A percentile compares a stretch with the other conserved stretches of the same genome.
These are phyloP conservation scores for Dasysyrphus tricinctus DNA, from an alignment of 2,888 invertebrate species.

Conservation along the genomic window DNA sequence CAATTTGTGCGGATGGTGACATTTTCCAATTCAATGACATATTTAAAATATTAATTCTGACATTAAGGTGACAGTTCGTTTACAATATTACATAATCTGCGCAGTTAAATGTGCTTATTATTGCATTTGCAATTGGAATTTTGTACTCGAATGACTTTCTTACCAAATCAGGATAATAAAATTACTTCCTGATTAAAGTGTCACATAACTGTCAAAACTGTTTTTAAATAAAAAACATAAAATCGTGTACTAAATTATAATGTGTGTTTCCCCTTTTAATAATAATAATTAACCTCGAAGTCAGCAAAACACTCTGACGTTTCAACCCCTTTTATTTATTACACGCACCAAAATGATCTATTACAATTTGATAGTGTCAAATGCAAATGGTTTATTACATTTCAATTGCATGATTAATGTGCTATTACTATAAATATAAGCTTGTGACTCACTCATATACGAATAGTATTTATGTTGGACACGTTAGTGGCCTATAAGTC, in stretches of 20 bases:
- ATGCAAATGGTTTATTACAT: conserved; percentile 59
- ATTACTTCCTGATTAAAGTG: conserved; percentile 25
- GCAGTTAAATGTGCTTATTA: conserved; percentile 21
- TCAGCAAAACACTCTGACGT: not conserved
- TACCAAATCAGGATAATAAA: not conserved
- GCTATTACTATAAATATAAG: conserved; percentile 46
- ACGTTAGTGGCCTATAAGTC: conserved; percentile 22
- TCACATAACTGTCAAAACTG: conserved; percentile 21
- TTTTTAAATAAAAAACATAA: not conserved
- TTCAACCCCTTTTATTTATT: conserved; percentile 9
- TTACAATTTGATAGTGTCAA: conserved; percentile 44
- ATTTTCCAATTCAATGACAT: conserved; percentile 17
- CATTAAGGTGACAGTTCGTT: conserved; percentile 12
- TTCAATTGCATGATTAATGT: conserved; percentile 59
- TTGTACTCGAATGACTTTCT: conserved; percentile 2
- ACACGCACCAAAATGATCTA: conserved; percentile 36
- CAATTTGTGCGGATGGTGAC: conserved; percentile 33
- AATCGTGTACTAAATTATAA: conserved; percentile 1
- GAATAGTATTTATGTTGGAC: not conserved
- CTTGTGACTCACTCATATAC: conserved; percentile 17
- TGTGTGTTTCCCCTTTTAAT: not conserved
- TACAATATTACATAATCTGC: not conserved
- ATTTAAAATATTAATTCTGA: conserved; percentile 17
- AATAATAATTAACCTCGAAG: conserved; percentile 1
- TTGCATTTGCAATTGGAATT: not conserved